Base-by-base conservation (phyloP, 1,140 invertebrate species). In the Aphelinus certus region DNA sequence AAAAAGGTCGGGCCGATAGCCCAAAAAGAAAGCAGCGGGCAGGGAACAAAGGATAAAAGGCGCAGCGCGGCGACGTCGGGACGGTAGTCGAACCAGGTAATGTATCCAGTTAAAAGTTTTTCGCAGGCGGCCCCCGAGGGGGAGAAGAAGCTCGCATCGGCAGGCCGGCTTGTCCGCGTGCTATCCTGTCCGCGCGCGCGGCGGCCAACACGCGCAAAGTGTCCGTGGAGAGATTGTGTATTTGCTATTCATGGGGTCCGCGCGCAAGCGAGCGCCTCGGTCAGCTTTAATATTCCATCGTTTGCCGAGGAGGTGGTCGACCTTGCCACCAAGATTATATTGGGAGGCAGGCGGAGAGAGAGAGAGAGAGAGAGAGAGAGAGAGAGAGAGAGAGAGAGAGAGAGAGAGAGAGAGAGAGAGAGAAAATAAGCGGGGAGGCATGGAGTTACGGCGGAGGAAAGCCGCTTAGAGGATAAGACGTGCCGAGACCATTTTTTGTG, bases 81-180 rank as follows among this genome's bases (percentile, higher is more conserved):
- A 70, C 56, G 78, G 80, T 84, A 85, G 82, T 83, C 56, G 57
- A 46, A 42, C 47, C 82, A 84, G 79, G 83, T 85, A 85, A 85
- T 83, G 82, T 86, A 84, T 84, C 84, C 81, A 83, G 82, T 85
- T 86, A 86, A 85, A 85, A 86, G 80, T 86, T 86, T 51, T 84
- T 80, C 79, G 58, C 79, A 81, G 80, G 78, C 77, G 78, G 75
- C 67, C 56, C 71, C 60, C 61, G 2, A 80, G 9, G 51, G 51
- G 51, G 51, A 53, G 51, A 53, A 53, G 51, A 53, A 26, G 26
- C 26, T 26, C 26, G 26, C 26, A 26, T 26, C 26, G 26, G 26
- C 26, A 26, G 26, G 26, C 51, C 4, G 9, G 51, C 9, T 53
- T 53, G 51, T 9, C 51, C 58, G 62, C 26, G 82, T 83, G 63